Conservation (phyloP, 2,888 invertebrate species). For the Lasiommata megera region DNA sequence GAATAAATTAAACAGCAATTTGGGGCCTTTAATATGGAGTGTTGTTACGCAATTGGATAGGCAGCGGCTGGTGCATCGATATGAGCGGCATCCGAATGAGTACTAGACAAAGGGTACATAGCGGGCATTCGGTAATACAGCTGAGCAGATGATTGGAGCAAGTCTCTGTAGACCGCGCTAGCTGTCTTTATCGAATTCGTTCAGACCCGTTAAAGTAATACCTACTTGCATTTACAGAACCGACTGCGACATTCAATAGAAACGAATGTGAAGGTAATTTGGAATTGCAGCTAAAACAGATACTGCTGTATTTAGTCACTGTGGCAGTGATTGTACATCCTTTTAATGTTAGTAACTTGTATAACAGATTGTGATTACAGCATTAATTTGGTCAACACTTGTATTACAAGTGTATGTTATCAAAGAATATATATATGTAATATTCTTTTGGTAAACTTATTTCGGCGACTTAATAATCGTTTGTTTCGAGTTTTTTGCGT, state of each 20-base stretch:
- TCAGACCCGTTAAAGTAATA: background rate
- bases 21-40: constrained; percentile 78
- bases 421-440: too few species aligned
- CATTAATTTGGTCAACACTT: too few species aligned
- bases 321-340: too few species aligned
- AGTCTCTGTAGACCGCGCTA: constrained; percentile 4
- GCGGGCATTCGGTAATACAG: constrained; percentile 5
- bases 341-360: too few species aligned
- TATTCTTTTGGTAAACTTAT: too few species aligned
- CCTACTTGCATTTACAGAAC: background rate
- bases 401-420: too few species aligned
- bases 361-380: too few species aligned
- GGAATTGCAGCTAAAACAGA: too few species aligned
- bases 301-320: too few species aligned
- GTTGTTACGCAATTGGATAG: constrained; percentile 73
- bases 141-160: constrained; percentile 10
- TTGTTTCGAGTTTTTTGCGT: too few species aligned
- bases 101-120: constrained; percentile 55
- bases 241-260: background rate
- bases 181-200: constrained; percentile 5
- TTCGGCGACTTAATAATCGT: too few species aligned
- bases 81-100: constrained; percentile 75
- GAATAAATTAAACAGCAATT: constrained; percentile 81
- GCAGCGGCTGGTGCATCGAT: constrained; percentile 61
- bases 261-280: background rate